phyloP scores from a whole-genome alignment of 2,113 vertebrate species.

The Cariama cristata region DNA sequence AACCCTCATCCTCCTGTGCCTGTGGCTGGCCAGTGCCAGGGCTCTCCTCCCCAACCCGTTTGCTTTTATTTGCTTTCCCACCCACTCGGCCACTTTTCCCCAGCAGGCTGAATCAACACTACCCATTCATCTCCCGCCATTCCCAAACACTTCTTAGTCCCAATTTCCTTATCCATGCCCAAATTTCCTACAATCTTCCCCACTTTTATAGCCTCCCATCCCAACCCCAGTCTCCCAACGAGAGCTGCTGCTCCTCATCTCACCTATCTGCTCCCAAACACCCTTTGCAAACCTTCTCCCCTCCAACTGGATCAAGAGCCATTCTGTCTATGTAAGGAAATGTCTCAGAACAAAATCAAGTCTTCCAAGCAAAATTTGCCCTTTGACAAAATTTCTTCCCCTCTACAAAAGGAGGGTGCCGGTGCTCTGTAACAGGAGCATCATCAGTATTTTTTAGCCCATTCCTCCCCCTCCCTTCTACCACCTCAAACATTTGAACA shows the following conservation, averaged over 20 bases:
- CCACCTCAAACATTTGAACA: not conserved
- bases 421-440: not conserved
- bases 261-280: not conserved
- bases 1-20: not conserved
- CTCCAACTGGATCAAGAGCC: not conserved
- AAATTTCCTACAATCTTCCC: not conserved
- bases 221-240: not conserved
- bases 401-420: not conserved
- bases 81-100: not conserved
- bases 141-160: not conserved
- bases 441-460: not conserved
- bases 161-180: not conserved
- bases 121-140: not conserved
- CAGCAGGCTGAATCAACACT: not conserved
- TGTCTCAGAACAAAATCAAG: not conserved
- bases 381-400: not conserved
- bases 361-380: not conserved
- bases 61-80: not conserved
- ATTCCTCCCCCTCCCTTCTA: not conserved
- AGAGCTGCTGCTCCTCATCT: not conserved
- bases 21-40: not conserved
- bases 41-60: not conserved
- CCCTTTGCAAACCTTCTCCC: not conserved
- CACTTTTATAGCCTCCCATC: not conserved
- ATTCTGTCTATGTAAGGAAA: not conserved